These are phyloP conservation scores for Tridacna crocea DNA, from an alignment of 2,888 invertebrate genomes.

Conservation along the genomic window DNA sequence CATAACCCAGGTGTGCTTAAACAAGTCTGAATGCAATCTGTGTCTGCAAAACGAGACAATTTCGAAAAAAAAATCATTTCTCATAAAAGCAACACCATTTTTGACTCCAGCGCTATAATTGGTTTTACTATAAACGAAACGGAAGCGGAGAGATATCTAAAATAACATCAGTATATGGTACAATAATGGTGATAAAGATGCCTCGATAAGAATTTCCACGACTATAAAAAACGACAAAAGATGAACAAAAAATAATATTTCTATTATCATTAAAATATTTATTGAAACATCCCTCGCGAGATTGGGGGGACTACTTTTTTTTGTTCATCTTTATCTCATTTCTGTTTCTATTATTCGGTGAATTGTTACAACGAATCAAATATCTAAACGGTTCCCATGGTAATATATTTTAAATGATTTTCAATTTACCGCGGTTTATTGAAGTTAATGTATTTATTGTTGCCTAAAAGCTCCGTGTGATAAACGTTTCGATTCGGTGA, in stretches of 20 bases:
- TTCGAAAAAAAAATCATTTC: too few relatives aligned
- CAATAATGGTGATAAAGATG: slow-evolving; percentile 7
- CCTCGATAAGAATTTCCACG: slow-evolving; percentile 10
- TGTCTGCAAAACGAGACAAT: too few relatives aligned
- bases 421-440: slow-evolving; percentile 10
- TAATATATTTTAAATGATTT: slow-evolving; percentile 18
- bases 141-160: slow-evolving; percentile 1
- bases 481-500: background rate
- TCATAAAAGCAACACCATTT: background rate
- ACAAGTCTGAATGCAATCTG: too few relatives aligned
- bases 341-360: slow-evolving; percentile 11
- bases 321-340: background rate
- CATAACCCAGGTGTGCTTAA: too few relatives aligned
- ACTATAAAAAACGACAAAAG: slow-evolving; percentile 15
- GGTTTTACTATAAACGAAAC: background rate
- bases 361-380: slow-evolving; percentile 14
- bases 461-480: slow-evolving; percentile 1
- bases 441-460: slow-evolving; percentile 18
- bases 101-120: background rate
- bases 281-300: slow-evolving; percentile 16
- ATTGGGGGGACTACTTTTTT: background rate
- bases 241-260: background rate
- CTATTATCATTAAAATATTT: slow-evolving; percentile 23
- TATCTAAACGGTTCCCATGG: slow-evolving; percentile 16
- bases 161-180: slow-evolving; percentile 9